phyloP scores from a whole-genome alignment of 2,113 vertebrate species.

The Protobothrops mucrosquamatus region DNA sequence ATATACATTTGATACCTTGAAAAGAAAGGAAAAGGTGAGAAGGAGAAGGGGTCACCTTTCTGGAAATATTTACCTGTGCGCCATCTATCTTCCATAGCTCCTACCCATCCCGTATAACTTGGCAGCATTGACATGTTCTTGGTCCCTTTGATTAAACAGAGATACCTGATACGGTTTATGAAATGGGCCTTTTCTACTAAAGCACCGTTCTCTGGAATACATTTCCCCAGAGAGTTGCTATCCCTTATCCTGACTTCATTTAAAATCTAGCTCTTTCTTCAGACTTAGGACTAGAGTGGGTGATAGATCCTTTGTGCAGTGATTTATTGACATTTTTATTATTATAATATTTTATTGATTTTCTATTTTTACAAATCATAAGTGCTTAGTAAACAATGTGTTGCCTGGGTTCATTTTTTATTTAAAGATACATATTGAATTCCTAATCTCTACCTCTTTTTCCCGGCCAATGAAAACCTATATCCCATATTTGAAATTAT shows the following conservation, averaged over 20 bases:
- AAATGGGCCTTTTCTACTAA: neutral
- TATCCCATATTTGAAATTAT: no score
- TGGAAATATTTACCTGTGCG: neutral
- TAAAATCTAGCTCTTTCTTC: neutral
- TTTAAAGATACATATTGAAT: no score
- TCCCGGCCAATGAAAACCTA: no score
- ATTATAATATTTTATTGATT: no score
- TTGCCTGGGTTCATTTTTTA: no score
- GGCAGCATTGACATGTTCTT: neutral
- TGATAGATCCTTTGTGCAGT: neutral
- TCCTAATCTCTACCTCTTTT: no score
- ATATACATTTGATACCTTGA: neutral
- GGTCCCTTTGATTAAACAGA: neutral
- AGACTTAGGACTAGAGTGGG: neutral
- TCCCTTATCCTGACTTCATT: neutral
- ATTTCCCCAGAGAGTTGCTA: neutral
- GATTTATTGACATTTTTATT: no score
- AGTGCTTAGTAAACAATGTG: no score
- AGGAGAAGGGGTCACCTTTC: neutral
- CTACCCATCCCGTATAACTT: neutral
- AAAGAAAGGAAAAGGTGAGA: neutral
- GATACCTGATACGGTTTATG: neutral
- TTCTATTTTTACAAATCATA: no score
- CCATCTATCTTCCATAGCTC: neutral
- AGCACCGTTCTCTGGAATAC: neutral